Evolutionary conservation across 2,888 invertebrate species (phyloP), one percentile per base, ranked within the genome.

Genomic region (Cryptocephalus primarius): DNA sequence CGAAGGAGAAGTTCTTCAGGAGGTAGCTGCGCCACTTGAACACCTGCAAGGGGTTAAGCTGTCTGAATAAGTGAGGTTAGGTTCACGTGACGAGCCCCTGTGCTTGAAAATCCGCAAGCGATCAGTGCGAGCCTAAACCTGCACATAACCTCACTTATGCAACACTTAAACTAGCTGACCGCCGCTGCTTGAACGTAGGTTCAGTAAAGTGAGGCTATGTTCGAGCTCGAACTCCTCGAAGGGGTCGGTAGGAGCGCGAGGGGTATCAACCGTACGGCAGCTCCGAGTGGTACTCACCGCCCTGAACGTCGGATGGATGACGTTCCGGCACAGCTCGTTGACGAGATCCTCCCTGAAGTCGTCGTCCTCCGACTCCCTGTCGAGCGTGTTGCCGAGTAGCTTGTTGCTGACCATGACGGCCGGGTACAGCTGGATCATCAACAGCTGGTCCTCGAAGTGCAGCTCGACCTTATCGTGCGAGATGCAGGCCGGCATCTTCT

Each of bases 381-480:
- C 46, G 8, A 44, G 34, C 9, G 48, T 46, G 11, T 38, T 39
- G 4, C 51, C 48, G 4, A 53, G 11, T 9, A 47, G 40, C 39
- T 43, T 51, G 6, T 47, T 40, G 38, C 44, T 49, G 8, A 50
- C 48, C 31, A 53, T 49, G 36, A 80, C 63, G 32, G 83, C 62
- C 0, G 88, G 87, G 40, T 83, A 65, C 10, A 85, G 66, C 61
- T 82, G 77, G 51, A 80, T 72, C 43, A 77, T 71, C 14, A 82
- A 63, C 53, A 83, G 67, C 62, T 82, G 80, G 59, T 78, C 77
- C 55, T 79, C 76, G 48, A 80, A 61, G 8, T 54, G 48, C 44
- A 53, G 48, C 8, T 42, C 42, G 40, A 39, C 36, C n/a, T 10
- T 22, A 44, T 43, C 52, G 41, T 50, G 42, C 47, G 34, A 46